Evolutionary conservation across 2,113 vertebrate genomes (phyloP), one percentile per base, ranked within the genome.

Genomic region (Anoplopoma fimbria): DNA sequence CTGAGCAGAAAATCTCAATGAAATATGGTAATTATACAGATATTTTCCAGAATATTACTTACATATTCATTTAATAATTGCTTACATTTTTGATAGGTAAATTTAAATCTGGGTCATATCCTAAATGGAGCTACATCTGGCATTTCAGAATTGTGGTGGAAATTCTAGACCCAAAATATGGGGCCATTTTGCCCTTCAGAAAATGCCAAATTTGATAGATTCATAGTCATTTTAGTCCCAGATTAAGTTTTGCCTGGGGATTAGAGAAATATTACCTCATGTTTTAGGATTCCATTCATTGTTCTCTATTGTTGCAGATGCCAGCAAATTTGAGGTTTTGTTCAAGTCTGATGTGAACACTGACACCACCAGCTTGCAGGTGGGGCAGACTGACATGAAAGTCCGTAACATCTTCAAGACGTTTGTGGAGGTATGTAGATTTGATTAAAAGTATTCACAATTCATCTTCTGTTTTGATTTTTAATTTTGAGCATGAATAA

Each of bases 381-480:
- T 98, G 81, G 95, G 95, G 17, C 90, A 96, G 31, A 96, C 96
- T 19, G 96, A 97, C 68, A 95, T 96, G 96, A 97, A 95, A 58
- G 69, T 97, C 82, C 83, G 95, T 65, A 96, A 99, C 63, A 93
- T 98, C 51, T 84, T 96, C 64, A 96, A 92, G 78, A 96, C 96
- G 25, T 91, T 96, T 81, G 89, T 95, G 0, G 89, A 93, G 95
- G 98, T 99, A 96, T 93, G 94, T 84, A 92, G 93, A 87, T 73
- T 73, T 19, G 1, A 34, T 34, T 64, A 42, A 14, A 21, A 9
- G 27, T 15, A 10, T 34, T 69, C 1, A 34, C 0, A 33, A 64
- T 73, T 71, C 38, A 4, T 65, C 23, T 17, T 0, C 6, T 23
- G n/a, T 55, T 55, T 15, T 6, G n/a, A 60, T 60, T 31, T 60